Evolutionary conservation across 2,113 vertebrate species (phyloP).

Genomic region (Thunnus thynnus): DNA sequence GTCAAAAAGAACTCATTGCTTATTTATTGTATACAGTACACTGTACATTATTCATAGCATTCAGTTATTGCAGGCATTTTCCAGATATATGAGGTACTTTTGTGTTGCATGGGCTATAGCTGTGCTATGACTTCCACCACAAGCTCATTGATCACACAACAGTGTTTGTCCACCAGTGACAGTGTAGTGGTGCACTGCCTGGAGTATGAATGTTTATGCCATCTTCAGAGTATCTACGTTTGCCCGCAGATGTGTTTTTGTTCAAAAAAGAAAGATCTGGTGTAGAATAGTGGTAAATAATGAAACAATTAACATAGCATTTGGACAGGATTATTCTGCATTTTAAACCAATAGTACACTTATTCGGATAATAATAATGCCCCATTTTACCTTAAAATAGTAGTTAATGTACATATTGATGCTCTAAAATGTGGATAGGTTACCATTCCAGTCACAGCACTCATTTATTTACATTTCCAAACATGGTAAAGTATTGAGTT

Average conservation of each 20-base stretch:
- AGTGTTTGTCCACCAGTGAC: conserved; percentile 32
- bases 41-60: conserved; percentile 60
- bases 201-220: conserved; percentile 21
- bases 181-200: conserved; percentile 20
- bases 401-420: background rate
- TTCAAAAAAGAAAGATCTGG: background rate
- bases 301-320: background rate
- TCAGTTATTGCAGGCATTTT: conserved; percentile 47
- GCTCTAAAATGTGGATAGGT: background rate
- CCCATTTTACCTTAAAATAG: background rate
- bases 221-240: background rate
- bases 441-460: background rate
- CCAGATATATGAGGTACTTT: conserved; percentile 41
- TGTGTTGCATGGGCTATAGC: conserved; percentile 19
- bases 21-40: conserved; percentile 62
- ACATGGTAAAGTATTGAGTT: background rate
- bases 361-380: background rate
- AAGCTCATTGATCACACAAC: conserved; percentile 48
- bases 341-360: background rate
- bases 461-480: conserved; percentile 8
- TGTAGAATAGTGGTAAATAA: background rate
- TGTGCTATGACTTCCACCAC: conserved; percentile 39
- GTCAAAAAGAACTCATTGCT: conserved; percentile 50
- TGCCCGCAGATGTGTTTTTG: conserved; percentile 10
- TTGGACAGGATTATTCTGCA: background rate